phyloP scores from a whole-genome alignment of 2,113 vertebrate genomes.

The Eptesicus fuscus region DNA sequence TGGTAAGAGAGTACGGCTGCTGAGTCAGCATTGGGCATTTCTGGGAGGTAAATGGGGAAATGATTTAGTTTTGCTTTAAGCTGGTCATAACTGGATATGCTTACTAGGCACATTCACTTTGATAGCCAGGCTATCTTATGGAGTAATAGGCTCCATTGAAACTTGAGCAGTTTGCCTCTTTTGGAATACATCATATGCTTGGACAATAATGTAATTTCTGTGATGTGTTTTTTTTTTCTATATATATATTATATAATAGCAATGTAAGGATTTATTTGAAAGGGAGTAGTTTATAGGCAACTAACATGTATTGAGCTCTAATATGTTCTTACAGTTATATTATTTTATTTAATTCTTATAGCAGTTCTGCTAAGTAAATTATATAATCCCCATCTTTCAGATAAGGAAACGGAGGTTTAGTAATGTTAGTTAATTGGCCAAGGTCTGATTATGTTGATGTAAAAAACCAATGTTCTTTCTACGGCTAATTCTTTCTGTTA shows the following conservation, averaged over 20 bases:
- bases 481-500: not conserved
- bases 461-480: not conserved
- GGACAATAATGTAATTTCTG: not conserved
- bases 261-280: slow-evolving; percentile 35
- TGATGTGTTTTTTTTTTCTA: not conserved
- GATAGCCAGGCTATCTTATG: not conserved
- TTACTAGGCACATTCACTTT: not conserved
- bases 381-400: not conserved
- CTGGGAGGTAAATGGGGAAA: not conserved
- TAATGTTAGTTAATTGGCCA: not conserved
- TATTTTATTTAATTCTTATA: not conserved
- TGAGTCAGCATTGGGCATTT: slow-evolving; percentile 25
- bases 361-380: not conserved
- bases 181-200: not conserved
- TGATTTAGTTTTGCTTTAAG: slow-evolving; percentile 8
- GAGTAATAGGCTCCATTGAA: not conserved
- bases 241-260: not conserved
- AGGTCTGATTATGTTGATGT: not conserved
- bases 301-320: not conserved
- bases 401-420: not conserved
- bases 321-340: not conserved
- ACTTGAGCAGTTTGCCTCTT: slow-evolving; percentile 9
- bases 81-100: not conserved
- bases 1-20: slow-evolving; percentile 3
- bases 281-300: not conserved